Base-by-base conservation (phyloP, 2,888 invertebrate genomes). In the Epinotia demarniana region DNA sequence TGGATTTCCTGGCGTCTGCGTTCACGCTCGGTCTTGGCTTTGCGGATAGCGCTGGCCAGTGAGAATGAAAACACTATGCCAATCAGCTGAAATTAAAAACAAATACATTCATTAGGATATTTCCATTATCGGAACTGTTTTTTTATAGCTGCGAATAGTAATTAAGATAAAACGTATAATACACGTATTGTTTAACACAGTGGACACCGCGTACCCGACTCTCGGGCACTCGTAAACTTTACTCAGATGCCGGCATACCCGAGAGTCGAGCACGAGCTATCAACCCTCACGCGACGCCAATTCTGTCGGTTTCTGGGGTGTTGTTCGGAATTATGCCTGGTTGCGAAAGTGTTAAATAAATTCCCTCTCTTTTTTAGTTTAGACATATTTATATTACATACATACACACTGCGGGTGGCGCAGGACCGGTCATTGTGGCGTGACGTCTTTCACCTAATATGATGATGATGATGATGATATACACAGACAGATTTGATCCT, bases 21-120 rank as follows among this genome's bases (percentile, higher is more conserved):
- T 83, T 96, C 96, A 57, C 96, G 95, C 81, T 96, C 96, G 0
- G 96, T 95, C 88, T 97, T 97, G 77, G 97, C 96, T 78, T 95
- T 95, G 77, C 97, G 96, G 85, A 99, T 97, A 3, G 98, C 96
- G 85, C 97, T 96, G 76, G 98, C 98, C 88, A 99, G 92, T 92
- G 98, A 97, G 89, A 97, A 97, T 2, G 99, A 97, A 86, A 98
- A 98, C 78, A 98, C 95, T 68, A 98, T 97, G 79, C 98, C 98
- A 83, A 98, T 95, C 62, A 98, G 92, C 97, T 97, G 92, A 68
- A 94, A 95, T 78, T 76, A 80, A 79, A 76, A 39, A 61, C 62
- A 64, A 77, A 33, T 46, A 43, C 78, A 80, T 53, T 70, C 80
- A 67, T 79, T 68, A 69, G 9, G 12, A 16, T 33, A 43, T 46